These are phyloP conservation scores for Fistularia tabacaria DNA, from an alignment of 2,797 vertebrate genomes.

Conservation along the genomic window DNA sequence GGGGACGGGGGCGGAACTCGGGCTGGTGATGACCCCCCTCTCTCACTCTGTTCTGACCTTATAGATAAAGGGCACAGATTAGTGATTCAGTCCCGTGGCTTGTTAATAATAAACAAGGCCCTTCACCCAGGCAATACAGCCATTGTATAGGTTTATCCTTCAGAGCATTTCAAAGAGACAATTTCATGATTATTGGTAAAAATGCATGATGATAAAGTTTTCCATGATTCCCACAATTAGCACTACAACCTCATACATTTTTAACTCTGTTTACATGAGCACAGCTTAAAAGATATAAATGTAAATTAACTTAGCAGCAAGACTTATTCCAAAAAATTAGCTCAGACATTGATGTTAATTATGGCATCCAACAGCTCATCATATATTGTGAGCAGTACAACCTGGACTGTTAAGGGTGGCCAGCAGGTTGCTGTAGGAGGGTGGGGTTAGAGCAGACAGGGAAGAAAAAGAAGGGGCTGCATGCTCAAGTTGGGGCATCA, in stretches of 20 bases:
- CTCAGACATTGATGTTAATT: neutral
- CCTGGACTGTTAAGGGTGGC: slow-evolving; percentile 63
- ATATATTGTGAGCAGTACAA: neutral
- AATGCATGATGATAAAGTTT: no score
- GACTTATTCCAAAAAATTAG: no score
- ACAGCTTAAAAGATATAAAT: no score
- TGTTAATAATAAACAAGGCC: neutral
- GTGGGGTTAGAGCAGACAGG: slow-evolving; percentile 49
- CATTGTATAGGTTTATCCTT: neutral
- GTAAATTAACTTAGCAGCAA: no score
- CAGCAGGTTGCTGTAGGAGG: slow-evolving; percentile 62
- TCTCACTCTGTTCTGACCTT: slow-evolving; percentile 47
- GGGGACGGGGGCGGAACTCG: slow-evolving; percentile 74
- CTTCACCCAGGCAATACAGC: neutral
- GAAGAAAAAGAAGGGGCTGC: slow-evolving; percentile 39
- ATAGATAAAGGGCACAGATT: slow-evolving; percentile 27
- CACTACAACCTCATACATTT: no score
- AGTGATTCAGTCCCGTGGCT: slow-evolving; percentile 12
- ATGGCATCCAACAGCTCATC: neutral
- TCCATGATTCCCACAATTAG: no score
- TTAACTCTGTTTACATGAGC: no score
- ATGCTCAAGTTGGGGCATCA: slow-evolving; percentile 45
- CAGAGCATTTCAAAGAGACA: no score
- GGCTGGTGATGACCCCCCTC: slow-evolving; percentile 48
- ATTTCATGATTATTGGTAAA: no score